Percentiles rank a stretch among this genome's conserved stretches.
These are phyloP conservation scores for Drosophila seguyi DNA, from an alignment of 1,140 invertebrate genomes.

Conservation along the genomic window DNA sequence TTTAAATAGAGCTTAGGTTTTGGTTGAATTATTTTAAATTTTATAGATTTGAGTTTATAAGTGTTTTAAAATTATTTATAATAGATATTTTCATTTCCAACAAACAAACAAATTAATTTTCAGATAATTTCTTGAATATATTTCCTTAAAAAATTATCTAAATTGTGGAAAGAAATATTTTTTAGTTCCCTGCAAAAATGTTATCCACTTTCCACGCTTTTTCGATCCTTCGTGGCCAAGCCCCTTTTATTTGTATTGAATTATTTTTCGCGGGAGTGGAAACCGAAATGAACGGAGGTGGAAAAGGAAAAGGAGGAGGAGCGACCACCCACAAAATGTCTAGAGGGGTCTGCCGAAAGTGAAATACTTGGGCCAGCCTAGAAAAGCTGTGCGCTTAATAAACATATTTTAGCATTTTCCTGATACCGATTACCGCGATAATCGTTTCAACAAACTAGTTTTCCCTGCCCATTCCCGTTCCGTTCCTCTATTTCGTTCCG, in stretches of 20 bases:
- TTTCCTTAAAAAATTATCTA: neutral
- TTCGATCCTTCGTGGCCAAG: conserved; percentile 18
- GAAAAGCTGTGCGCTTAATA: conserved; percentile 40
- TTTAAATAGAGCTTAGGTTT: neutral
- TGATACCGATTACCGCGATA: conserved; percentile 11
- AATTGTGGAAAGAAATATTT: neutral
- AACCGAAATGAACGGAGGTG: neutral
- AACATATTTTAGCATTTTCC: conserved; percentile 35
- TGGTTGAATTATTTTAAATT: neutral
- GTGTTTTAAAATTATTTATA: neutral
- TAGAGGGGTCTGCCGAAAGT: conserved; percentile 53
- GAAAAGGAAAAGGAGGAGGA: neutral
- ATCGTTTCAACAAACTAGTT: conserved; percentile 35
- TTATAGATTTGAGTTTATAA: neutral
- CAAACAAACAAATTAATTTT: neutral
- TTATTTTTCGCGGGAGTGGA: conserved; percentile 16
- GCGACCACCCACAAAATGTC: conserved; percentile 40
- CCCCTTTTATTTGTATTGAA: neutral
- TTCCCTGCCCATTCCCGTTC: conserved; percentile 12
- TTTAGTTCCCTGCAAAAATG: neutral
- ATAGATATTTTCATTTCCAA: neutral
- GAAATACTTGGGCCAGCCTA: conserved; percentile 45
- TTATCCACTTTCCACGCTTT: neutral
- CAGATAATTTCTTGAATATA: neutral
- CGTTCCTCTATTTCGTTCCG: conserved; percentile 26